Conservation (phyloP, 2,797 vertebrate species). For the Sebastes trivittatus region DNA sequence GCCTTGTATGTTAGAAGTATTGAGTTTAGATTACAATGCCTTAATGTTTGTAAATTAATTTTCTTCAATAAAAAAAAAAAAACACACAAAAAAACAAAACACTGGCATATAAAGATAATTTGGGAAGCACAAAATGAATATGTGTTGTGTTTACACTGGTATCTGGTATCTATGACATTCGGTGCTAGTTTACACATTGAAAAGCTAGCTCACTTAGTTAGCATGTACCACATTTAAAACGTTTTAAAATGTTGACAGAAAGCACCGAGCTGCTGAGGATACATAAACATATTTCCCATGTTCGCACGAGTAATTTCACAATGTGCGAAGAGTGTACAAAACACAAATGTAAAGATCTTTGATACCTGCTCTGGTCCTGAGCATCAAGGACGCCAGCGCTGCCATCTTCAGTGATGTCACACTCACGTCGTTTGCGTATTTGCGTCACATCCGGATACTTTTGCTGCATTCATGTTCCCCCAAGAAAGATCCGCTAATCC, state of each 20-base stretch:
- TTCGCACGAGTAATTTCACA: fast-evolving
- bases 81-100: fast-evolving
- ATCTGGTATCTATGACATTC: neutral
- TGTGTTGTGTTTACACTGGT: no score
- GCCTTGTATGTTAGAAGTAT: no score
- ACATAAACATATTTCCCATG: fast-evolving
- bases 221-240: neutral
- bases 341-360: fast-evolving
- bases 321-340: fast-evolving
- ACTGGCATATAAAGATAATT: no score
- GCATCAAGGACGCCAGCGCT: slow-evolving; percentile 71
- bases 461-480: neutral
- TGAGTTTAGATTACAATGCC: no score
- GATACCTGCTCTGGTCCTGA: slow-evolving; percentile 66
- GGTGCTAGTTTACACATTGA: neutral
- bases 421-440: neutral
- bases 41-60: no score
- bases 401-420: slow-evolving; percentile 73
- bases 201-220: neutral
- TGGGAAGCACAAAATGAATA: no score
- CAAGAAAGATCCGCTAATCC: fast-evolving
- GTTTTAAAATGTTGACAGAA: neutral
- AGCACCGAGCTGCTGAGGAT: fast-evolving
- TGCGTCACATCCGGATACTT: slow-evolving; percentile 34
- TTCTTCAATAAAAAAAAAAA: no score